Base-by-base conservation (phyloP, 1,140 invertebrate genomes). In the Hestina assimilis region DNA sequence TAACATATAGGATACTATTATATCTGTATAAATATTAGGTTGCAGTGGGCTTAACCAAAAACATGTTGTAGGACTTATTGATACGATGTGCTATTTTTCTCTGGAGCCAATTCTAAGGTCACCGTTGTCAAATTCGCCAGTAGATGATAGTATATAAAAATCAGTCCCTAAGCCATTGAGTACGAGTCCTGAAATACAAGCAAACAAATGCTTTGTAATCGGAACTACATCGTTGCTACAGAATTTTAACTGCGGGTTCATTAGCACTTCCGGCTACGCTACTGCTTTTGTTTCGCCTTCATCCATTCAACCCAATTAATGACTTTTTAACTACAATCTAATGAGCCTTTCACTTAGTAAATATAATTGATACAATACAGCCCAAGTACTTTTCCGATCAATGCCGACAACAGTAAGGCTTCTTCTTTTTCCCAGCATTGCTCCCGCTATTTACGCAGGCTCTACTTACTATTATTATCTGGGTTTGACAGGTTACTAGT, bases 271-370 rank as follows among this genome's bases (percentile, higher is more conserved):
- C 17, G 8, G 12, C 38, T 40, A n/a, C 8, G 6, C 28, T 43
- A 17, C 12, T 38, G 12, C 35, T 23, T 40, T 51, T 41, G 35
- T 51, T 48, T 51, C 35, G 12, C 41, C 50, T 40, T 52, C 42
- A 46, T 59, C 54, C 42, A 59, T 53, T 35, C 26, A 42, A 28
- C 8, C 12, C 50, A 35, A 59, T 59, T 59, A 59, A 59, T 59
- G 50, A 54, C 50, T 59, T 59, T 59, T 59, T 59, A 59, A 59
- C 50, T 59, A 33, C 31, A 38, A 52, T 45, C 51, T 53, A 53
- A 59, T 54, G 57, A 59, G 57, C 33, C 43, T 59, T 59, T 40
- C 41, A 43, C 42, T 41, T 51, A 21, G 19, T 38, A 26, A 38
- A 47, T 47, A n/a, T 3, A 15, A 33, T 20, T 47, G 28, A 47